Evolutionary conservation across 2,888 invertebrate species (phyloP).

Genomic region (Nasonia oneida): DNA sequence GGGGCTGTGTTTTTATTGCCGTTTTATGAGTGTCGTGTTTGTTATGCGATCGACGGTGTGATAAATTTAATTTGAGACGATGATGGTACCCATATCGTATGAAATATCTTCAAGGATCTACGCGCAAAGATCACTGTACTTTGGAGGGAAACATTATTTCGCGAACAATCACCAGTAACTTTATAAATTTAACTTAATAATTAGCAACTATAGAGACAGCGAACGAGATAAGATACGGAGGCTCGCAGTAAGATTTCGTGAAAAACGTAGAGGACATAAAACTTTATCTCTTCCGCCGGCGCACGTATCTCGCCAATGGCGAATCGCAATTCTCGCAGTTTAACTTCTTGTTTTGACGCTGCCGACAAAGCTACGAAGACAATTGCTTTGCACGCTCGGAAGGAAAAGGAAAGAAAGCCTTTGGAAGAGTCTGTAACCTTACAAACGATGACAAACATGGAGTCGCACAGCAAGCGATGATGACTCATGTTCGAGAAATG

Average conservation of each 20-base stretch:
- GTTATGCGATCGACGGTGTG: neutral
- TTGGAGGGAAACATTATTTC: neutral
- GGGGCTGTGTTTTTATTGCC: neutral
- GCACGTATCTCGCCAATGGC: neutral
- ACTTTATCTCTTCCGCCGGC: neutral
- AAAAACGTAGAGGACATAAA: neutral
- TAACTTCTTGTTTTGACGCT: constrained; percentile 11
- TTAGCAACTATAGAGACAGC: neutral
- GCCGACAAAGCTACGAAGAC: constrained; percentile 17
- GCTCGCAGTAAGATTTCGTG: neutral
- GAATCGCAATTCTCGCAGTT: constrained; percentile 22
- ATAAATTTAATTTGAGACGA: too few species aligned
- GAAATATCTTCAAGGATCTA: neutral
- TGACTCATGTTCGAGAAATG: constrained; percentile 46
- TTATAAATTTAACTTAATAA: constrained; percentile 17
- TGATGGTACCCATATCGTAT: too few species aligned
- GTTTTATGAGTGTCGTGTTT: neutral
- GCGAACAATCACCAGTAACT: neutral
- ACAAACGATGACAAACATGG: constrained; percentile 40
- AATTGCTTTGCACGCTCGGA: constrained; percentile 43
- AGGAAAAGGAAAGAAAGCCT: constrained; percentile 8
- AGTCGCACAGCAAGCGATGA: neutral
- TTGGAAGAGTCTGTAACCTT: neutral
- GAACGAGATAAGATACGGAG: constrained; percentile 25
- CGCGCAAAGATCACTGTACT: neutral